Base-by-base conservation (phyloP, 2,797 vertebrate genomes). In the Microtus obscurus region DNA sequence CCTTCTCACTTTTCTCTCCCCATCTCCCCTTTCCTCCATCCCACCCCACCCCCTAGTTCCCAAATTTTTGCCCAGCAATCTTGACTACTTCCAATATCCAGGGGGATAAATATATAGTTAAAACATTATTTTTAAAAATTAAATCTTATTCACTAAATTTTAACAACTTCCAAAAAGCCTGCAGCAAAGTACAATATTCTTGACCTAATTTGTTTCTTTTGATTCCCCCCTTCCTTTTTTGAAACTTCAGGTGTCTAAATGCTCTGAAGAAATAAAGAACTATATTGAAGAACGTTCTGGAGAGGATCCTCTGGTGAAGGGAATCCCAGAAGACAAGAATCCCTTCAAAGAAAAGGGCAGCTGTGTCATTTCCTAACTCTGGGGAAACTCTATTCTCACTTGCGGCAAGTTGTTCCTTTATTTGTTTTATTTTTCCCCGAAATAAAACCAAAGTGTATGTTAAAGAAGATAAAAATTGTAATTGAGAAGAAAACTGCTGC, bases 281-380 rank as follows among this genome's bases (percentile, higher is more conserved):
- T 99, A 99, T 97, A 99, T 99, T 96, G 99, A 99, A 98, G 98
- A 98, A 83, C 98, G 98, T 92, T 99, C 98, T 95, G 99, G 99
- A 4, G 99, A 99, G 86, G 99, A 99, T 97, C 99, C 98, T 63
- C 98, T 99, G 74, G 98, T 99, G 97, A 99, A 99, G 98, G 99
- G 99, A 80, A 99, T 99, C 96, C 97, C 99, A 51, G 99, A 99
- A 97, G 99, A 99, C 59, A 99, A 99, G 98, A 99, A 99, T 97
- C 99, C 99, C 61, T 99, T 99, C 98, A 99, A 99, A 98, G 99
- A 99, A 97, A 99, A 99, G 98, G 99, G 99, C 93, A 99, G 99
- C 97, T 99, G 99, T 97, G 97, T 99, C 96, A 98, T 99, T 98
- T 99, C 99, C 90, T 99, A 99, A 89, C 94, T 93, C 45, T 56